phyloP scores from a whole-genome alignment of 2,113 vertebrate genomes.

The Okapia johnstoni region DNA sequence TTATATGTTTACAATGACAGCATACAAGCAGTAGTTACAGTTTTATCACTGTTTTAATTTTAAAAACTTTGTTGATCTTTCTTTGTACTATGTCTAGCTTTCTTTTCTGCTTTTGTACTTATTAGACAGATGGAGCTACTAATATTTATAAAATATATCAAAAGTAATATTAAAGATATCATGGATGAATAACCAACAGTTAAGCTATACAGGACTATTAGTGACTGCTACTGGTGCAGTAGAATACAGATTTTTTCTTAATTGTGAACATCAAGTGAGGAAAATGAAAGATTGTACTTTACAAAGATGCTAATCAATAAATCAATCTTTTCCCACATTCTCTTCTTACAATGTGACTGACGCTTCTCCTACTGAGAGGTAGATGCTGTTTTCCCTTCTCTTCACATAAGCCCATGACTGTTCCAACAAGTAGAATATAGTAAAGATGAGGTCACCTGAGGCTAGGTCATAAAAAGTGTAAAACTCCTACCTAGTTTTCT shows the following conservation, averaged over 20 bases:
- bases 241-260: neutral
- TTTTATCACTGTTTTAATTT: neutral
- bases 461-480: neutral
- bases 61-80: constrained; percentile 5
- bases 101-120: neutral
- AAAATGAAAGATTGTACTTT: neutral
- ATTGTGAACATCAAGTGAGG: neutral
- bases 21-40: neutral
- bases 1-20: neutral
- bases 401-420: neutral
- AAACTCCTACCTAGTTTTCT: neutral
- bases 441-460: neutral
- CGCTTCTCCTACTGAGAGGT: neutral
- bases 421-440: neutral
- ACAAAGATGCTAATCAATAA: neutral
- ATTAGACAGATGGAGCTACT: neutral
- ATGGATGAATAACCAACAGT: neutral
- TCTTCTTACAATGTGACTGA: neutral
- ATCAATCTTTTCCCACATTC: neutral
- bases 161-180: neutral
- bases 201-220: neutral
- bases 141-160: neutral
- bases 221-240: neutral
- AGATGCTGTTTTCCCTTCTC: neutral
- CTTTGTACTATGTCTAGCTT: neutral